Base-by-base conservation (phyloP, 2,888 invertebrate species). In the Anagyrus pseudococci region DNA sequence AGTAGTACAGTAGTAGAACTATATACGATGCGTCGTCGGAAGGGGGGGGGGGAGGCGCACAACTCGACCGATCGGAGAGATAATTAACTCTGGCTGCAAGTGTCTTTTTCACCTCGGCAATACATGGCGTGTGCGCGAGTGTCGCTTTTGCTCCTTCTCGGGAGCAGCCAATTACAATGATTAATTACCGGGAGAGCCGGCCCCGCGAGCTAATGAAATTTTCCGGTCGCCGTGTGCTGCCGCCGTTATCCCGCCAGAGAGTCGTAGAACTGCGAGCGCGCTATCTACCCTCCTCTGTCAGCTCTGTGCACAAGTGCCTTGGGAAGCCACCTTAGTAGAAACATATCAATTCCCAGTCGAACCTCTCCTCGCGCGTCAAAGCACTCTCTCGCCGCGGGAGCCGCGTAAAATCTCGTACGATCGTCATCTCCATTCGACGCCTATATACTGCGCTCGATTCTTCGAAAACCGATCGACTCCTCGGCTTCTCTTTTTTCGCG, bases 111-210 rank as follows among this genome's bases (percentile, higher is more conserved):
- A 13, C 37, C 50, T 43, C 44, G 41, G 25, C n/a, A n/a, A n/a
- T n/a, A n/a, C n/a, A n/a, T n/a, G n/a, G n/a, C n/a, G n/a, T n/a
- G n/a, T n/a, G n/a, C n/a, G n/a, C n/a, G n/a, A n/a, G n/a, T n/a
- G 20, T n/a, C 37, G 13, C 58, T 37, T 23, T 41, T 25, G 23
- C 52, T 52, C 23, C 41, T 22, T 46, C 53, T 44, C 44, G 26
- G 26, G 37, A 50, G n/a, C n/a, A n/a, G 46, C 58, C 62, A 58
- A 58, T 58, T 44, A 46, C 58, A 52, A 59, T 64, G 64, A 64
- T 64, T 64, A 64, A 64, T 64, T 54, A 50, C 58, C 26, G 15
- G n/a, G 49, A 19, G 26, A 47, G 40, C 10, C 8, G 17, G 25
- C 4, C 19, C 10, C 8, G n/a, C 19, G 33, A 10, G 53, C 22